Evolutionary conservation across 2,797 vertebrate species (phyloP).

Genomic region (Anniella stebbinsi): DNA sequence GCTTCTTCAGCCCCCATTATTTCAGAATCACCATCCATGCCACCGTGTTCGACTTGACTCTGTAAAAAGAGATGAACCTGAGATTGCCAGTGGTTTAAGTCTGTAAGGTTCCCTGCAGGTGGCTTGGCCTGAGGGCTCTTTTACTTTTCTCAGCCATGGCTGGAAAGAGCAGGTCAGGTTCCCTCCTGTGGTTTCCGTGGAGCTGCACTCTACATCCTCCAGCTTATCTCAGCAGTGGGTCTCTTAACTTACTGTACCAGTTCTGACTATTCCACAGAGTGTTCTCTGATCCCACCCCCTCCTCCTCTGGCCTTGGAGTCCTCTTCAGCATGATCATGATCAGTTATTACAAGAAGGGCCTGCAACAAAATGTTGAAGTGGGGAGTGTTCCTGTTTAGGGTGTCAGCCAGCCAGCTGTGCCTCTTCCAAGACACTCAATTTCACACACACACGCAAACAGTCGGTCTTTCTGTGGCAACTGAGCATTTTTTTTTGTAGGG

Average conservation of each 20-base stretch:
- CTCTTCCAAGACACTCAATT: neutral
- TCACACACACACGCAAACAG: neutral
- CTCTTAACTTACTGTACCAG: neutral
- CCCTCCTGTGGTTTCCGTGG: neutral
- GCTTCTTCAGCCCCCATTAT: neutral
- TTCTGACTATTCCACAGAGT: neutral
- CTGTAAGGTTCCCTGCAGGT: neutral
- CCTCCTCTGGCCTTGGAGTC: no score
- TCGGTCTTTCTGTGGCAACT: neutral
- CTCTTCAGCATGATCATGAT: neutral
- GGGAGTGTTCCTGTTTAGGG: neutral
- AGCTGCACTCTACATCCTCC: neutral
- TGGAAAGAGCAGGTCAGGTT: neutral
- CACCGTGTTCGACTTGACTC: neutral
- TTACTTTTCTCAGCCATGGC: neutral
- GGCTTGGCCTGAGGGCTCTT: neutral
- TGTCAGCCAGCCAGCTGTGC: neutral
- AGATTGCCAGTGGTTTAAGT: neutral
- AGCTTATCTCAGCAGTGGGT: constrained; percentile 8
- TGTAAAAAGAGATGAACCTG: neutral
- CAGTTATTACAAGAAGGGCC: no score
- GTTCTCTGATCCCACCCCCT: neutral
- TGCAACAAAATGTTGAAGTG: neutral
- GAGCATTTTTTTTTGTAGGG: neutral
- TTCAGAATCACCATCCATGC: neutral